These are phyloP conservation scores for Coranthus polyacanthus DNA, from an alignment of 2,797 vertebrate species.

Conservation along the genomic window DNA sequence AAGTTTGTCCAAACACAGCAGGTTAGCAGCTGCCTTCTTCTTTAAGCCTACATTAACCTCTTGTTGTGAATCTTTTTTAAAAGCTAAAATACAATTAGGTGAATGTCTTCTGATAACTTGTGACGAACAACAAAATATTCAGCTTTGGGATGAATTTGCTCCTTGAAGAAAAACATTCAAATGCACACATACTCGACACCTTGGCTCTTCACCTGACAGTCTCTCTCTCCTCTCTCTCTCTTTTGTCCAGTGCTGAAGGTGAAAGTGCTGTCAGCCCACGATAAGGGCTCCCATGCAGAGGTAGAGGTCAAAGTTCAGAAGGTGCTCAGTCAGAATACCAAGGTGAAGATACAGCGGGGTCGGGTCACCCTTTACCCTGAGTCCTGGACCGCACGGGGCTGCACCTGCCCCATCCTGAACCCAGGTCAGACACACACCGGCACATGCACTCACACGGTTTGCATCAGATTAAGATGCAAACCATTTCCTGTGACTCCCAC, in stretches of 20 bases:
- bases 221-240: no score
- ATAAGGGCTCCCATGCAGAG: conserved; percentile 96
- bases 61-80: neutral
- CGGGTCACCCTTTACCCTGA: conserved; percentile 93
- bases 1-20: conserved; percentile 18
- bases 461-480: no score
- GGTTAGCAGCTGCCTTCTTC: neutral
- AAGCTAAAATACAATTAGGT: no score
- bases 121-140: no score
- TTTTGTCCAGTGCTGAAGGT: conserved; percentile 89
- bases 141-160: neutral
- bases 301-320: conserved; percentile 97
- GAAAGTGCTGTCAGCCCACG: conserved; percentile 96
- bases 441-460: neutral
- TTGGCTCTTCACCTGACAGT: conserved; percentile 1
- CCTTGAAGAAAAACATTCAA: neutral
- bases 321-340: conserved; percentile 91
- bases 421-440: conserved; percentile 86
- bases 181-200: neutral
- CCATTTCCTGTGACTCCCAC: no score
- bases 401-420: conserved; percentile 97
- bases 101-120: neutral
- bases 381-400: conserved; percentile 96
- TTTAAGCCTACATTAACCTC: neutral
- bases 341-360: conserved; percentile 89